These are phyloP conservation scores for Cassiopea andromeda DNA, from an alignment of 30 jellyfish, hydroid and myxozoan species.

Conservation along the genomic window DNA sequence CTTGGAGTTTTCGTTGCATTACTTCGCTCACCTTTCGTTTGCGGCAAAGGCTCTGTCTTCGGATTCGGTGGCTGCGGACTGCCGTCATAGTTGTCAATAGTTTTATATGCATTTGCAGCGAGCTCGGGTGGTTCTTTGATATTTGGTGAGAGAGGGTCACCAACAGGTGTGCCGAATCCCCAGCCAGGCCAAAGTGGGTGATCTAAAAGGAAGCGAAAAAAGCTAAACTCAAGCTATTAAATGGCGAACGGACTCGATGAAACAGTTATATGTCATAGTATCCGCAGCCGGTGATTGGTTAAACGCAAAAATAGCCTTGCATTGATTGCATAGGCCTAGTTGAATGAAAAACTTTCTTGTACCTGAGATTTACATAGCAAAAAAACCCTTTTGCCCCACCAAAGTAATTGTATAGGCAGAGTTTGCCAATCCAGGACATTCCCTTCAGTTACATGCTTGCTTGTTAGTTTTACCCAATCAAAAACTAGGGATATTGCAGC, in stretches of 20 bases:
- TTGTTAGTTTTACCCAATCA: no score
- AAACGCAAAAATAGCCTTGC: no score
- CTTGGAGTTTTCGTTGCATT: not conserved
- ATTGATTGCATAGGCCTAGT: no score
- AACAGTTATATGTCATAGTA: no score
- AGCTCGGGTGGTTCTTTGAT: slow-evolving; percentile 69
- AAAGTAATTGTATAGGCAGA: no score
- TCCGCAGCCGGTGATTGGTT: no score
- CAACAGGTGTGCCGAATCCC: slow-evolving; percentile 83
- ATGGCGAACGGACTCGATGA: not conserved
- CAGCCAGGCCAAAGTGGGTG: slow-evolving; percentile 88
- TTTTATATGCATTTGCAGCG: slow-evolving; percentile 73
- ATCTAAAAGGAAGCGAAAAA: slow-evolving; percentile 4
- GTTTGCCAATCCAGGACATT: no score
- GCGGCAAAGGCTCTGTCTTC: slow-evolving; percentile 13
- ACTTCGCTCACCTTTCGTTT: not conserved
- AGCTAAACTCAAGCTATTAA: not conserved
- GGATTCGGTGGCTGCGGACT: slow-evolving; percentile 81
- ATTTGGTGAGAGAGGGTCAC: slow-evolving; percentile 79
- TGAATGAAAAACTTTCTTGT: no score
- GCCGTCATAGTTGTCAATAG: slow-evolving; percentile 63
- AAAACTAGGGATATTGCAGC: no score
- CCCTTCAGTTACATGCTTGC: no score
- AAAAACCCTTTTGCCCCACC: no score
- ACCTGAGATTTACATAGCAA: no score